These are phyloP conservation scores for Alosa alosa DNA, from an alignment of 2,113 vertebrate genomes.

Conservation along the genomic window DNA sequence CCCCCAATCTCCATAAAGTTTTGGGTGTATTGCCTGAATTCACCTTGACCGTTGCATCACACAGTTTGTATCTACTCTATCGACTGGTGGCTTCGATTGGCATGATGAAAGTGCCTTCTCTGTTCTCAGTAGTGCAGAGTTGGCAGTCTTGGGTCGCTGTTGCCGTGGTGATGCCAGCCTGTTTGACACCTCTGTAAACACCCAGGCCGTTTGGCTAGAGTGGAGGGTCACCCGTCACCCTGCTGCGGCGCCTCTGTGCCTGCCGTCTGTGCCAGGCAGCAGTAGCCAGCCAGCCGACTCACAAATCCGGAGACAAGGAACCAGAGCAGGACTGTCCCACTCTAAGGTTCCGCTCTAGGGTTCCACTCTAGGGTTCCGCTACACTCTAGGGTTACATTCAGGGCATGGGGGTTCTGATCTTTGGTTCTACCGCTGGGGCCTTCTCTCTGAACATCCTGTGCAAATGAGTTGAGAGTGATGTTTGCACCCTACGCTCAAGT, in stretches of 20 bases:
- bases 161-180: neutral
- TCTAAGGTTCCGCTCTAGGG: neutral
- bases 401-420: too few relatives aligned
- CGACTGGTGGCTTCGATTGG: neutral
- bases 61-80: neutral
- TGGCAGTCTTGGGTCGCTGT: neutral
- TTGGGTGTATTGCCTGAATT: neutral
- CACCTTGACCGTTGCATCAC: neutral
- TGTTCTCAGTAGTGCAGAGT: neutral
- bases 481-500: too few relatives aligned
- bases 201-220: neutral
- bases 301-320: neutral
- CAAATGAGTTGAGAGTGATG: too few relatives aligned
- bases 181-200: conserved; percentile 16
- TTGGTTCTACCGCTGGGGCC: too few relatives aligned
- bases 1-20: neutral
- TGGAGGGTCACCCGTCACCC: neutral
- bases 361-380: too few relatives aligned
- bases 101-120: neutral
- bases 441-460: neutral
- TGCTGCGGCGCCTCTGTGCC: neutral
- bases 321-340: neutral
- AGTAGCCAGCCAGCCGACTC: neutral
- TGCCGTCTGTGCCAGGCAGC: neutral
- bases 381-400: too few relatives aligned